These are phyloP conservation scores for Oncorhynchus keta DNA, from an alignment of 2,113 vertebrate genomes.

Conservation along the genomic window DNA sequence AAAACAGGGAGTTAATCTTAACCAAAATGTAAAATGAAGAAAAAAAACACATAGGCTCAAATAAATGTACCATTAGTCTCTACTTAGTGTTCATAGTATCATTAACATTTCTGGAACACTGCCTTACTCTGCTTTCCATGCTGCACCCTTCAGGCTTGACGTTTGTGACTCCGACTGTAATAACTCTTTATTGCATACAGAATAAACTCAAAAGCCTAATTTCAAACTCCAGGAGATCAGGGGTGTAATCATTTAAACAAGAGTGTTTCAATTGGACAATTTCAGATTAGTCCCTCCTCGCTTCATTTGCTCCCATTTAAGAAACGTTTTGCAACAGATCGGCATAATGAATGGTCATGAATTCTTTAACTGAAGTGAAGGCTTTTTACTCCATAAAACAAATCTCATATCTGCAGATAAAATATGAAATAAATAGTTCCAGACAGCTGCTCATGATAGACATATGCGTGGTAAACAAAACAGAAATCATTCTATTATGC, in stretches of 20 bases:
- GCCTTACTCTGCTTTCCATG: slow-evolving; percentile 45
- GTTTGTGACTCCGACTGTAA: slow-evolving; percentile 25
- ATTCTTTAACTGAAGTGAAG: slow-evolving; percentile 72
- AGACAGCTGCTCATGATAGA: slow-evolving; percentile 38
- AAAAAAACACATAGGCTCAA: slow-evolving; percentile 46
- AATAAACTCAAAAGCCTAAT: slow-evolving; percentile 27
- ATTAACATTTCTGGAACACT: slow-evolving; percentile 55
- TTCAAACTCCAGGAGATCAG: slow-evolving; percentile 76
- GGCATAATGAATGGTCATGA: slow-evolving; percentile 53
- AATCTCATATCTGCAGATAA: slow-evolving; percentile 57
- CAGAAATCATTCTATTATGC: slow-evolving; percentile 7
- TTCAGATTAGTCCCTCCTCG: too few relatives aligned
- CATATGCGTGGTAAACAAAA: slow-evolving; percentile 36
- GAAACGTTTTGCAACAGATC: too few relatives aligned
- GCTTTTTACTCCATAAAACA: slow-evolving; percentile 74
- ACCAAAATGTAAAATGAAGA: slow-evolving; percentile 45
- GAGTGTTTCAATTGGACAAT: too few relatives aligned
- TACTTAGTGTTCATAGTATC: slow-evolving; percentile 77
- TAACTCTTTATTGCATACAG: slow-evolving; percentile 39
- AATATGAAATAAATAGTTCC: slow-evolving; percentile 22
- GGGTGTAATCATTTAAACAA: too few relatives aligned
- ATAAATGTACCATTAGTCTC: slow-evolving; percentile 69
- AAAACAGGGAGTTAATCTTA: slow-evolving; percentile 66
- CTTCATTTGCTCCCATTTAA: too few relatives aligned
- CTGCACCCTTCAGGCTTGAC: background rate